Evolutionary conservation across 2,113 vertebrate genomes (phyloP).

Genomic region (Callipepla californica): DNA sequence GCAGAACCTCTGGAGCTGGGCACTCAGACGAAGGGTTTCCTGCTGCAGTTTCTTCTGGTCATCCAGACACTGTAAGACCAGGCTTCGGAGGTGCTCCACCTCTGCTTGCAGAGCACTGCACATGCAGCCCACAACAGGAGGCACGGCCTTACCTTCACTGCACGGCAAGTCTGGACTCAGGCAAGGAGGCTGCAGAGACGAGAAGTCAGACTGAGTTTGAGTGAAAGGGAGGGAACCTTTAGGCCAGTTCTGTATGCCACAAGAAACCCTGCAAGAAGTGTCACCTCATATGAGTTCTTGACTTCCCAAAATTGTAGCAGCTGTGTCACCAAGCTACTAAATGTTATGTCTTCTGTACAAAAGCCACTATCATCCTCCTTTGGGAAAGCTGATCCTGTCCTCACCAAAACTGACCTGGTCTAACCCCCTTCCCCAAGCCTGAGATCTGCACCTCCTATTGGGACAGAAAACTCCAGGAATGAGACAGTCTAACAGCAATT

Average conservation of each 20-base stretch:
- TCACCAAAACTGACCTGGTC: neutral
- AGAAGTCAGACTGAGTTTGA: neutral
- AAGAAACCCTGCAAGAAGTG: neutral
- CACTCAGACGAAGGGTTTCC: conserved; percentile 77
- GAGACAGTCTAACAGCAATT: neutral
- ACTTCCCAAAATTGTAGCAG: neutral
- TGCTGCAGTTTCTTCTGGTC: conserved; percentile 80
- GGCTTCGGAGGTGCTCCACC: conserved; percentile 66
- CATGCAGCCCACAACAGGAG: conserved; percentile 54
- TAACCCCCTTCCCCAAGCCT: neutral
- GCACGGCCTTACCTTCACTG: conserved; percentile 47
- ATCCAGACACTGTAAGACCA: conserved; percentile 80
- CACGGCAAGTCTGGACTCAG: conserved; percentile 71
- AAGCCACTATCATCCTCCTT: neutral
- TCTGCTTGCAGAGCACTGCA: conserved; percentile 76
- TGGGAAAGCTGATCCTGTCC: neutral
- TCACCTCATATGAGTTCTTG: fast-evolving
- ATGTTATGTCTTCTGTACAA: neutral
- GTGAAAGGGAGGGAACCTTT: neutral
- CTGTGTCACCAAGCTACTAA: neutral
- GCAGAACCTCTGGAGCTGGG: conserved; percentile 76
- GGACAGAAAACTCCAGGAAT: neutral
- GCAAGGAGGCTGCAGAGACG: conserved; percentile 74
- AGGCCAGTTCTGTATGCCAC: neutral
- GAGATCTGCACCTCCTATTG: neutral